These are phyloP conservation scores for Quadriops clusia DNA, from an alignment of 2,888 invertebrate genomes.

Conservation along the genomic window DNA sequence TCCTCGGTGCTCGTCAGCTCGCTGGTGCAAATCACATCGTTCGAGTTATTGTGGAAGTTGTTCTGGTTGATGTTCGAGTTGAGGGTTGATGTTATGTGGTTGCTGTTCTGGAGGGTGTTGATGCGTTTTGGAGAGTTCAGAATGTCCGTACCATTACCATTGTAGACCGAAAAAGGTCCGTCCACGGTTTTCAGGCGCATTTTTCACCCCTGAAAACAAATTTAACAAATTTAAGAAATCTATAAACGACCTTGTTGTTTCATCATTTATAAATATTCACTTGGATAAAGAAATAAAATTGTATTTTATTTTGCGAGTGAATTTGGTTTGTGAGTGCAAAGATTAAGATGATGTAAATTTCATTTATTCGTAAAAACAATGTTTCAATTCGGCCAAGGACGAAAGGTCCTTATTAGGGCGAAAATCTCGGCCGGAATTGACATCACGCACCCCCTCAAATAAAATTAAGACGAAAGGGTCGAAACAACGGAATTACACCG, in stretches of 20 bases:
- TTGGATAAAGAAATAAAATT: constrained; percentile 11
- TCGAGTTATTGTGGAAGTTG: constrained; percentile 12
- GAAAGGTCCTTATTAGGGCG: too few relatives aligned
- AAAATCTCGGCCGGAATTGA: too few relatives aligned
- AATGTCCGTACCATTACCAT: constrained; percentile 28
- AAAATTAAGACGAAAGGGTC: too few relatives aligned
- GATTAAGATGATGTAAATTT: too few relatives aligned
- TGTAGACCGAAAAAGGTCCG: constrained; percentile 33
- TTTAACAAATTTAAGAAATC: too few relatives aligned
- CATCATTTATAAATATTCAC: constrained; percentile 15
- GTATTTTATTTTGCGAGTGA: too few relatives aligned
- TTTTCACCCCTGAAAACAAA: constrained; percentile 28
- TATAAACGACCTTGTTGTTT: constrained; percentile 6
- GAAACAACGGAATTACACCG: too few relatives aligned
- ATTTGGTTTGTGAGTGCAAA: too few relatives aligned
- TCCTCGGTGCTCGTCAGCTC: constrained; percentile 11
- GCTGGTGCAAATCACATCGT: constrained; percentile 12
- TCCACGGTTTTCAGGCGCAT: constrained; percentile 38
- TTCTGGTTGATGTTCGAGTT: constrained; percentile 17
- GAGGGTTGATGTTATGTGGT: constrained; percentile 21
- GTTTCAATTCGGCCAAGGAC: too few relatives aligned
- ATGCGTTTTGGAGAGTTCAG: constrained; percentile 35
- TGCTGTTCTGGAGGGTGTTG: constrained; percentile 34
- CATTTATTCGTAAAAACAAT: too few relatives aligned
- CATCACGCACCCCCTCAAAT: too few relatives aligned